Base-by-base conservation (phyloP, 2,113 vertebrate genomes). In the Neodontobutis hainanensis region DNA sequence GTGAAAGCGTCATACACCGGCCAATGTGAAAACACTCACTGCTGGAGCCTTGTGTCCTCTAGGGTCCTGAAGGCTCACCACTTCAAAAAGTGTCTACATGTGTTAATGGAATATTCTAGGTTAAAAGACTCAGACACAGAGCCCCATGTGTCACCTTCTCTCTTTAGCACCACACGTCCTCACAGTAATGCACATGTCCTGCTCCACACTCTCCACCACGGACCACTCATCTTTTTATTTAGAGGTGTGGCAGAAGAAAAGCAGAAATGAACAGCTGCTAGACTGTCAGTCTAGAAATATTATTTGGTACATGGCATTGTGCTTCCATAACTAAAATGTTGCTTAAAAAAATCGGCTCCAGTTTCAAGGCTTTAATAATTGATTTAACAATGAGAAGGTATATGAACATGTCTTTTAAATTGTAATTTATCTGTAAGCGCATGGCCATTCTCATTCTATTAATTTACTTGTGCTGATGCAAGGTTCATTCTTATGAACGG, bases 101-200 rank as follows among this genome's bases (percentile, higher is more conserved):
- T 78, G 57, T 86, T 68, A 57, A 73, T 81, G 75, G 76, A 88
- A 83, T 82, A 86, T 85, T 83, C 80, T 77, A 73, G 50, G 36
- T 19, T 65, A 64, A 73, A 72, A 79, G 65, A 45, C 57, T 52
- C 74, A 46, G 50, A n/a, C 71, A 16, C 71, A 56, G 58, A 72
- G 48, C 50, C 70, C 69, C 10, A 10, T 74, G 62, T 68, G 71
- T 68, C 66, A 15, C 57, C 44, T 19, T 49, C 51, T 66, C 72
- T 16, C 15, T 76, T 70, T 67, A 73, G 44, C 6, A 1, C 5
- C 70, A 42, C 40, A 55, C 65, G 66, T 11, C 52, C 59, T 65
- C 38, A 48, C 46, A 57, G 1, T 55, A 65, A 77, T 80, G 72
- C 51, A 75, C 61, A 53, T 40, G 59, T 66, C 53, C 44, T 11